Percentiles rank a stretch among this genome's conserved stretches.
phyloP scores from a whole-genome alignment of 2,113 vertebrate genomes.

The Rhynchopsitta pachyrhyncha region DNA sequence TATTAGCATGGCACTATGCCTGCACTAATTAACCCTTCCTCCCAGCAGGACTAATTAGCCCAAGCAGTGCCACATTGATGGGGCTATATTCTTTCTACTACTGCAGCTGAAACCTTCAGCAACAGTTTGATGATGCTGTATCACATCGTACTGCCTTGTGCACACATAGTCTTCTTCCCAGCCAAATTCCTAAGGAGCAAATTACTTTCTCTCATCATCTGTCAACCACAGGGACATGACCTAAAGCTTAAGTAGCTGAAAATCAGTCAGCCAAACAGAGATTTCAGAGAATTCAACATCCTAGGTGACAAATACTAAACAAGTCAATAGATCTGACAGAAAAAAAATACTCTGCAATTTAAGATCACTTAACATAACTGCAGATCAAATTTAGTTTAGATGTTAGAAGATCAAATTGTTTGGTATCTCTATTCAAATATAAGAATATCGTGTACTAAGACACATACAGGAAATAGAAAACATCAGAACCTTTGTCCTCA shows the following conservation, averaged over 20 bases:
- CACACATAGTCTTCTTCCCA: background rate
- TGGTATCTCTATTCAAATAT: background rate
- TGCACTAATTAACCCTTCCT: slow-evolving; percentile 27
- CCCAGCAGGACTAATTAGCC: slow-evolving; percentile 25
- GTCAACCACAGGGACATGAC: background rate
- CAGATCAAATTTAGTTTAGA: background rate
- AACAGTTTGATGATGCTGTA: background rate
- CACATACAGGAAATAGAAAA: background rate
- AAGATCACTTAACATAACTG: background rate
- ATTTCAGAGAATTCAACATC: background rate
- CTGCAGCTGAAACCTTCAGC: background rate
- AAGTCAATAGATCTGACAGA: background rate
- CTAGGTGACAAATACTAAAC: background rate
- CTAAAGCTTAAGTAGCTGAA: background rate
- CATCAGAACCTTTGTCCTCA: background rate
- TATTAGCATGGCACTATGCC: slow-evolving; percentile 13
- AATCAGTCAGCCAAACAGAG: background rate
- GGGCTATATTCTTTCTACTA: background rate
- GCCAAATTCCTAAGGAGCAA: background rate
- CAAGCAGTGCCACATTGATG: background rate
- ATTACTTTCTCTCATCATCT: background rate
- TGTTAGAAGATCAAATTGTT: background rate
- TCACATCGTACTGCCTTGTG: background rate
- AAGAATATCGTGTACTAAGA: background rate
- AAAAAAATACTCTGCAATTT: background rate